These are phyloP conservation scores for Gymnoscopelus braueri DNA, from an alignment of 2,797 vertebrate genomes.

Conservation along the genomic window DNA sequence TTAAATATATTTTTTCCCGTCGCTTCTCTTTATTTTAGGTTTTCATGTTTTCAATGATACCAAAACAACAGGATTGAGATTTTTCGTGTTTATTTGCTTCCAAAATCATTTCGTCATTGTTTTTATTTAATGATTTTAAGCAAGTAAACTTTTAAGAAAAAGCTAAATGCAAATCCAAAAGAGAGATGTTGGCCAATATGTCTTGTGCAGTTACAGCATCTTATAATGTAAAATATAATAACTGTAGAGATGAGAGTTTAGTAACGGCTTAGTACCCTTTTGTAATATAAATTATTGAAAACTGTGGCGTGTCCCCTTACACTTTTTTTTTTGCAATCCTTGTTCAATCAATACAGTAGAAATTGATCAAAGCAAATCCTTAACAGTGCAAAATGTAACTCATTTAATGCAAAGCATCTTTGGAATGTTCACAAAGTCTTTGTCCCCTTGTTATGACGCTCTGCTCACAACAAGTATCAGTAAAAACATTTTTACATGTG, in stretches of 20 bases:
- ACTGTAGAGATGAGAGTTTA: slow-evolving; percentile 2
- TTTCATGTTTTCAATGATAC: slow-evolving; percentile 6
- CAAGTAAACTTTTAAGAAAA: slow-evolving; percentile 29
- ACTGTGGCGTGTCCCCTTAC: slow-evolving; percentile 1
- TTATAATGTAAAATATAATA: slow-evolving; percentile 8
- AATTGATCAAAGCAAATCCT: slow-evolving; percentile 75
- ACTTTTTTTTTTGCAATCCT: neutral
- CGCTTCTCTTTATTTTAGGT: neutral
- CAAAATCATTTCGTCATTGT: slow-evolving; percentile 2
- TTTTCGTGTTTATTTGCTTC: slow-evolving; percentile 37
- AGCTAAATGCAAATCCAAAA: slow-evolving; percentile 17
- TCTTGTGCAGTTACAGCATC: slow-evolving; percentile 4
- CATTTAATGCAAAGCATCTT: slow-evolving; percentile 74
- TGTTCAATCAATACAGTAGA: slow-evolving; percentile 56
- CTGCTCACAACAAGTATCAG: slow-evolving; percentile 31
- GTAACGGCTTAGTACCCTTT: slow-evolving; percentile 5
- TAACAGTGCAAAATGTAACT: slow-evolving; percentile 88
- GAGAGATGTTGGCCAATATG: slow-evolving; percentile 3
- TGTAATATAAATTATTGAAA: slow-evolving; percentile 31
- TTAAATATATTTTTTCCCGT: no score
- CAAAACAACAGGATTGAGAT: slow-evolving; percentile 10
- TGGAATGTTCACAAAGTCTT: slow-evolving; percentile 86
- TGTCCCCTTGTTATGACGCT: slow-evolving; percentile 63
- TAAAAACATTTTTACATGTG: slow-evolving; percentile 2
- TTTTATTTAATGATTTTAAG: slow-evolving; percentile 22